Base-by-base conservation (phyloP, 2,888 invertebrate species). In the Apantesis nais region DNA sequence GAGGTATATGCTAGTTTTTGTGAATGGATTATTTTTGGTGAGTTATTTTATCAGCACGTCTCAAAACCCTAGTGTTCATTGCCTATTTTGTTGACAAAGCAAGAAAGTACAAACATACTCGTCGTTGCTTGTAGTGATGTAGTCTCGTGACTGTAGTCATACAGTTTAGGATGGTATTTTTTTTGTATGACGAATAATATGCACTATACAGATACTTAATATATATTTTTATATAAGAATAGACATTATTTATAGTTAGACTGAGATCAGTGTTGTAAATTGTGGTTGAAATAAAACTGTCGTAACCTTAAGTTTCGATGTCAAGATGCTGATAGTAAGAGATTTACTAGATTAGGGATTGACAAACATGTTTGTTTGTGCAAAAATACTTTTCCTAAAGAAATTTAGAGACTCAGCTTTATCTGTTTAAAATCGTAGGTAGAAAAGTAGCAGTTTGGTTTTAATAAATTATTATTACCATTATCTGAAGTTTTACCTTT, bases 11-110 rank as follows among this genome's bases (percentile, higher is more conserved):
- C 95, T 98, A 82, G 97, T 97, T 84, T 94, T 95, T 66, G 97
- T 97, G 84, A 98, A 97, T 91, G 93, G 97, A 75, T 85, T 97
- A 66, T 97, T 97, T 93, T 95, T 97, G 96, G 98, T 98, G 91
- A 96, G 82, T 78, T 62, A 52, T 29, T 29, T 58, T 58, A 16
- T 58, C 2, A 29, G 29, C 29, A 8, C 8, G 8, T 29, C 29
- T 58, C 16, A 29, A 58, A 58, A 58, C 7, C 29, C 16, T 29
- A 16, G 16, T 29, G 16, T 16, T 58, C 29, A 58, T 58, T 25
- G 7, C 29, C 14, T 58, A 58, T 29, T 58, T 58, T 14, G 58
- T 58, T 58, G 14, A 8, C 58, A 58, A 29, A 58, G 0, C 14
- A 29, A 58, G 8, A 58, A n/a, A n/a, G n/a, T n/a, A n/a, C n/a